phyloP scores from a whole-genome alignment of 1,140 invertebrate species.

The Tetramorium alpestre region DNA sequence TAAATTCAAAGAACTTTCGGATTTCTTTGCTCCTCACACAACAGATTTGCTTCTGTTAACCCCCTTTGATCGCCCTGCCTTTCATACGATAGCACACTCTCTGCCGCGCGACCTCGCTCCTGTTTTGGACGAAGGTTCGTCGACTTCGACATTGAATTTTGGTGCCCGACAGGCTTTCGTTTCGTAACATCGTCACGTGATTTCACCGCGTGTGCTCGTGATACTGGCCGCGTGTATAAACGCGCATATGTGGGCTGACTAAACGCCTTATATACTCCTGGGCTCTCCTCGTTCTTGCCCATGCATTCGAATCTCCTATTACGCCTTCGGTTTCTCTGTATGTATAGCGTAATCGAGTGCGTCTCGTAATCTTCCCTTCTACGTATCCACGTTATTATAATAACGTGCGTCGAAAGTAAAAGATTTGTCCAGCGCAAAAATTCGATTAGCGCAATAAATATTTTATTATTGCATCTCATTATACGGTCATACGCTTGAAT shows the following conservation, averaged over 20 bases:
- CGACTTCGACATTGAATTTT: slow-evolving; percentile 66
- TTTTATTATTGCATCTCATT: not conserved
- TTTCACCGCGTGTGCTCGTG: slow-evolving; percentile 34
- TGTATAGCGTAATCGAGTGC: not conserved
- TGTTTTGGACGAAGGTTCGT: slow-evolving; percentile 58
- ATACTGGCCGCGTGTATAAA: slow-evolving; percentile 7
- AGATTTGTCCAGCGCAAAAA: not conserved
- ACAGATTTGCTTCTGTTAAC: not conserved
- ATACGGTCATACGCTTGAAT: not conserved
- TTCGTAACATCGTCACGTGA: slow-evolving; percentile 69
- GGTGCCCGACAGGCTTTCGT: slow-evolving; percentile 59
- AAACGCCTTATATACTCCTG: slow-evolving; percentile 60
- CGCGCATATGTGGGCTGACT: slow-evolving; percentile 59
- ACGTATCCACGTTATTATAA: not conserved
- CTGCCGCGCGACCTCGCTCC: slow-evolving; percentile 33
- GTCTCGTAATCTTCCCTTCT: not conserved
- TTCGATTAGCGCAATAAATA: not conserved
- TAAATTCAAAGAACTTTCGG: not conserved
- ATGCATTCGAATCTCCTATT: slow-evolving; percentile 69
- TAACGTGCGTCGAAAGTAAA: not conserved
- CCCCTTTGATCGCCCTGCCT: not conserved
- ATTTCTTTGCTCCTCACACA: not conserved
- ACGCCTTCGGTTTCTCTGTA: slow-evolving; percentile 17
- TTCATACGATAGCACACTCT: not conserved
- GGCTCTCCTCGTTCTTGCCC: slow-evolving; percentile 25